These are phyloP conservation scores for Sceloporus tristichus DNA, from an alignment of 2,113 vertebrate genomes.

Conservation along the genomic window DNA sequence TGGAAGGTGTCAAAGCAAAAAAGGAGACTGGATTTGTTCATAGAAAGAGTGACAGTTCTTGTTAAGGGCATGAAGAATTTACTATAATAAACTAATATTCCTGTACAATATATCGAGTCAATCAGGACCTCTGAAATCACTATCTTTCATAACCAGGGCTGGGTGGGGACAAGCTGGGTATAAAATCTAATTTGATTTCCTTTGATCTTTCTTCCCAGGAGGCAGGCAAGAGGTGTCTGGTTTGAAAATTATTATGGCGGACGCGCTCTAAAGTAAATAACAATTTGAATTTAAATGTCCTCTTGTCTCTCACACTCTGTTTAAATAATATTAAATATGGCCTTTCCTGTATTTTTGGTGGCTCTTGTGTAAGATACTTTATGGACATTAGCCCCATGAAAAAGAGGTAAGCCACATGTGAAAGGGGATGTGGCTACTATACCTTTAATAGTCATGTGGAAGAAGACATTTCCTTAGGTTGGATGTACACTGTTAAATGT, in stretches of 20 bases:
- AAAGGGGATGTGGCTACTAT: too few species aligned
- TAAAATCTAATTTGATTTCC: neutral
- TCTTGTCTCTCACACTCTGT: neutral
- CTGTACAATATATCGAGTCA: fast-evolving
- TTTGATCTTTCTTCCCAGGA: neutral
- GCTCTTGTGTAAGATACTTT: neutral
- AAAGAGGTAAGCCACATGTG: too few species aligned
- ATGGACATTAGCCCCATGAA: neutral
- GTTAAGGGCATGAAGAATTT: neutral
- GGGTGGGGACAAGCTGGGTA: neutral
- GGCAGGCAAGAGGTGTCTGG: neutral
- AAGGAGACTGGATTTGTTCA: neutral
- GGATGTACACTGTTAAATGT: too few species aligned
- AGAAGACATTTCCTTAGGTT: too few species aligned
- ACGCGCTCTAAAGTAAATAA: neutral
- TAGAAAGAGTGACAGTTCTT: neutral
- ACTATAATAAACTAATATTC: neutral
- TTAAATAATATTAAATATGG: neutral
- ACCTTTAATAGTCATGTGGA: too few species aligned
- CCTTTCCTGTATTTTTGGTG: neutral
- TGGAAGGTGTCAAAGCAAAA: slow-evolving; percentile 16
- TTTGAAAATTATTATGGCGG: neutral
- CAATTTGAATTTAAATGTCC: neutral
- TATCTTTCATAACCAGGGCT: fast-evolving
- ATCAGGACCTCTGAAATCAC: neutral